Base-by-base conservation (phyloP, 2,888 invertebrate species). In the Petrolisthes cinctipes region DNA sequence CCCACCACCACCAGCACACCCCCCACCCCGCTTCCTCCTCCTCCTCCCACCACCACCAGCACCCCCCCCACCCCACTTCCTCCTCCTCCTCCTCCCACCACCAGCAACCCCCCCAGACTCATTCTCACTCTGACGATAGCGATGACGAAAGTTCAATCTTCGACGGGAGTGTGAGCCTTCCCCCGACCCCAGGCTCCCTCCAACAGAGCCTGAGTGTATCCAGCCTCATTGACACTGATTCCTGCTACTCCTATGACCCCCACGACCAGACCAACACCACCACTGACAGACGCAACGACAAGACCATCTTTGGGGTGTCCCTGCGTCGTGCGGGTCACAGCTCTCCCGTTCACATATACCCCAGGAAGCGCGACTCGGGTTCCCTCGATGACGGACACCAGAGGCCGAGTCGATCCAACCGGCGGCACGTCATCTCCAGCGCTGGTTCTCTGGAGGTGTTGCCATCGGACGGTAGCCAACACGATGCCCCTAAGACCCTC, bases 111-210 rank as follows among this genome's bases (percentile, higher is more conserved):
- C 61, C 9, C 61, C 61, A 61, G 14, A 66, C 66, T 78, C 20
- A 76, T 6, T 11, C 86, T 20, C 82, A 83, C 78, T 56, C 80
- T 84, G 84, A 84, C 68, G 57, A 84, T 61, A 75, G 79, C 23
- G 83, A 87, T 61, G 78, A 17, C n/a, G 87, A 87, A 23, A 68
- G 78, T 53, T 85, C 81, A 54, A 82, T 82, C 23, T 88, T 81
- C 82, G 88, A 88, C n/a, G 82, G 68, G 51, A 88, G 88, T 23
- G 37, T 88, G 56, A 88, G 88, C 66, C 71, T 88, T 11, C 88
- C 88, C 54, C 88, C 88, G n/a, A 88, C 88, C 6, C 85, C 88
- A 51, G 61, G 56, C 71, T 85, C 88, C n/a, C 85, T 85, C 37
- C 73, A 71, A 57, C 66, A 57, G 37, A 88, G 85, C 71, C 53